phyloP scores from a whole-genome alignment of 1,140 invertebrate species.

The Homarus americanus region DNA sequence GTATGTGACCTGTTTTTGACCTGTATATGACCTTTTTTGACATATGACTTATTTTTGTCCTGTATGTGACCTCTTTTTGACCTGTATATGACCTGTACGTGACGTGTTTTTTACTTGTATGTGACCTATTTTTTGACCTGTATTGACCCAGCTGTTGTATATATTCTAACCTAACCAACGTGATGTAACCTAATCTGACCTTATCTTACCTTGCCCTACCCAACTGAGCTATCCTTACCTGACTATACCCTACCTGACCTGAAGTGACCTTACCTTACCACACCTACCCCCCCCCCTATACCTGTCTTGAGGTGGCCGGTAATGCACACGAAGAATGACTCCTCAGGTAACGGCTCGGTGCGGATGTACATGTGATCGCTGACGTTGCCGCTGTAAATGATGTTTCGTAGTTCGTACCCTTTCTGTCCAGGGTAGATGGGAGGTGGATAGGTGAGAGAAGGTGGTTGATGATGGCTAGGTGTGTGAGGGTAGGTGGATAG shows the following conservation, averaged over 20 bases:
- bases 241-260: not conserved
- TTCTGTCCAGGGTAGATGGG: not conserved
- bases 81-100: too few species aligned
- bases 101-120: too few species aligned
- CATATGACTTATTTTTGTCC: too few species aligned
- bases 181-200: too few species aligned
- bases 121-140: too few species aligned
- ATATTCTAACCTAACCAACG: too few species aligned
- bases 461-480: not conserved
- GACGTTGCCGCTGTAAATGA: not conserved
- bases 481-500: not conserved
- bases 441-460: not conserved
- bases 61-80: too few species aligned
- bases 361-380: constrained; percentile 24
- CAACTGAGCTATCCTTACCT: not conserved
- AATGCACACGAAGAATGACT: constrained; percentile 23
- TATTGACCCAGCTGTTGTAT: too few species aligned
- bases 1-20: too few species aligned
- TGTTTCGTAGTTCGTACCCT: constrained; percentile 18
- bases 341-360: constrained; percentile 23
- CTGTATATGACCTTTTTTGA: too few species aligned
- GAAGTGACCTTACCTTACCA: not conserved
- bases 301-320: constrained; percentile 21
- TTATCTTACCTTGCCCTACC: too few species aligned
- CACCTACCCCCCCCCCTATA: not conserved